Conservation (phyloP, 2,113 vertebrate species). For the Cheilinus undulatus region DNA sequence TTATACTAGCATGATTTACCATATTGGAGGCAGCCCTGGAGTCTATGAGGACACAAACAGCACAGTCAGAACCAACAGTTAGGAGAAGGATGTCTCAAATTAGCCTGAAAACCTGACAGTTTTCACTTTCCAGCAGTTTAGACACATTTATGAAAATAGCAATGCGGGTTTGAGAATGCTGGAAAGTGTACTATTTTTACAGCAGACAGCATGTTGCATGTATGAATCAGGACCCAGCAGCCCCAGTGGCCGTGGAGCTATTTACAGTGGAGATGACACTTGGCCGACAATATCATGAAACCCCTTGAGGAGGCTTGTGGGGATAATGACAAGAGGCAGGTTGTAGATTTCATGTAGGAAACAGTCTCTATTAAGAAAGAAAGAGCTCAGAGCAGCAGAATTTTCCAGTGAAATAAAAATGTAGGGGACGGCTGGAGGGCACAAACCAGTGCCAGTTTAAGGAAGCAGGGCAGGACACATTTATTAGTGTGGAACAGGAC, state of each 20-base stretch:
- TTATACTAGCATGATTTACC: constrained; percentile 40
- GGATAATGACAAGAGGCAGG: constrained; percentile 62
- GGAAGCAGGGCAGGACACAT: constrained; percentile 23
- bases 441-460: constrained; percentile 1
- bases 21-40: constrained; percentile 16
- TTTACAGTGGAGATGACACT: constrained; percentile 53
- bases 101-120: neutral
- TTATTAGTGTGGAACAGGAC: constrained; percentile 47
- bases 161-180: neutral
- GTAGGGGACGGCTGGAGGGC: constrained; percentile 32
- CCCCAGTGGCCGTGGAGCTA: constrained; percentile 42
- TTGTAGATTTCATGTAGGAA: constrained; percentile 57
- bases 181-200: constrained; percentile 13
- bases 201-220: neutral
- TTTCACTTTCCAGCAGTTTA: neutral
- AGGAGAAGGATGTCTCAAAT: constrained; percentile 15
- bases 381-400: constrained; percentile 34
- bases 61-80: constrained; percentile 8
- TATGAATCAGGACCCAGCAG: constrained; percentile 32
- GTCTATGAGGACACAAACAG: constrained; percentile 18
- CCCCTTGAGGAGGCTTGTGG: constrained; percentile 60
- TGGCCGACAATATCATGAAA: constrained; percentile 42
- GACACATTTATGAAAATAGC: neutral
- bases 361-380: constrained; percentile 48
- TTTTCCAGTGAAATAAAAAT: constrained; percentile 32